Conservation (phyloP, 2,113 vertebrate genomes). For the Mormyrus iriodes region DNA sequence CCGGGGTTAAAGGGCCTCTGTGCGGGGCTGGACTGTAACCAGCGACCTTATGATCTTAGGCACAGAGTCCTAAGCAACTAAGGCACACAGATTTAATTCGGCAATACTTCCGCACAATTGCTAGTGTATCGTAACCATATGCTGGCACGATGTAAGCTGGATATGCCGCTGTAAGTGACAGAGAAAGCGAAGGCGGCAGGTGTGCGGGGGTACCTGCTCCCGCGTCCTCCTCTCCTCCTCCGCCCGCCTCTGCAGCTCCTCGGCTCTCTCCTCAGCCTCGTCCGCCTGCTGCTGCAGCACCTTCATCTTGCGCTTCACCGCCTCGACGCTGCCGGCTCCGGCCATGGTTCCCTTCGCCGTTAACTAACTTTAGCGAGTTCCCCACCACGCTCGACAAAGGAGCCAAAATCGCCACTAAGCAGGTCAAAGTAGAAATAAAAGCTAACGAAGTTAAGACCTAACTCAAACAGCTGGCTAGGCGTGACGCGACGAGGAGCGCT, state of each 20-base stretch:
- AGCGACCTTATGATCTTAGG: too few relatives aligned
- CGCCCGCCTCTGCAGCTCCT: conserved; percentile 69
- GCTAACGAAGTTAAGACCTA: not conserved
- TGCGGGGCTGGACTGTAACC: too few relatives aligned
- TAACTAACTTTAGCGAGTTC: too few relatives aligned
- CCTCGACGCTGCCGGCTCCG: conserved; percentile 69
- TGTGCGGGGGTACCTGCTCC: conserved; percentile 66
- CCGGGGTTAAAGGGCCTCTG: too few relatives aligned
- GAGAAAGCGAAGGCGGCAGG: not conserved
- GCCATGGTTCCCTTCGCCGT: conserved; percentile 53
- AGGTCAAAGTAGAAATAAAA: not conserved
- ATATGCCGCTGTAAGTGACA: not conserved
- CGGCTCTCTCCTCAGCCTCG: conserved; percentile 73
- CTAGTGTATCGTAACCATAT: not conserved
- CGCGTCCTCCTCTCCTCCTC: conserved; percentile 71
- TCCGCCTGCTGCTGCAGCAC: conserved; percentile 82
- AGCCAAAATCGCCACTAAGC: not conserved
- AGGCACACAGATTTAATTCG: too few relatives aligned
- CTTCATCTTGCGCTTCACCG: conserved; percentile 81
- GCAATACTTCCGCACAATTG: too few relatives aligned
- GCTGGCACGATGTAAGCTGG: not conserved
- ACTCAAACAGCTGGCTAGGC: not conserved
- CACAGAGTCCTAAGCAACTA: too few relatives aligned
- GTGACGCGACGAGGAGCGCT: not conserved
- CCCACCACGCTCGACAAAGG: not conserved